phyloP scores from a whole-genome alignment of 2,888 invertebrate species.

The Drosophila barbarae region DNA sequence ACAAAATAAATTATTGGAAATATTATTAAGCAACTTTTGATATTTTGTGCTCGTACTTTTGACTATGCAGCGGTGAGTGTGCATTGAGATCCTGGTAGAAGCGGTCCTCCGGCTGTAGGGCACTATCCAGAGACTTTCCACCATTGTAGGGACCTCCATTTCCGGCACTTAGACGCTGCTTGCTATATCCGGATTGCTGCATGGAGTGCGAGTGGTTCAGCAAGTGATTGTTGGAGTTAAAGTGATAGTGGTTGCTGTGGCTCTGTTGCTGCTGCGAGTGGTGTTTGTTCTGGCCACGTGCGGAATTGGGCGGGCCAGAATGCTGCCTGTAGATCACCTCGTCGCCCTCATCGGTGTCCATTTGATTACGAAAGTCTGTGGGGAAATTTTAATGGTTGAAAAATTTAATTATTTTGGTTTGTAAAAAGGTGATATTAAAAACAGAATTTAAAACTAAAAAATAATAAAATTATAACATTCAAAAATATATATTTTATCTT shows the following conservation, averaged over 20 bases:
- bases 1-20: background rate
- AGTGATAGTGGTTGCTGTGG: slow-evolving; percentile 74
- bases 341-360: slow-evolving; percentile 75
- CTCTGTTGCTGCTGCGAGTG: slow-evolving; percentile 51
- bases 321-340: slow-evolving; percentile 73
- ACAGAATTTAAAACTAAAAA: background rate
- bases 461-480: too few species aligned
- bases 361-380: slow-evolving; percentile 74
- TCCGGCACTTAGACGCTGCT: slow-evolving; percentile 69
- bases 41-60: slow-evolving; percentile 51
- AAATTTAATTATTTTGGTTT: background rate
- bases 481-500: background rate
- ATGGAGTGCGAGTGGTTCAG: slow-evolving; percentile 76
- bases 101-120: slow-evolving; percentile 68
- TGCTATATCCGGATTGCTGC: slow-evolving; percentile 74
- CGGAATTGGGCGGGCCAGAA: slow-evolving; percentile 30
- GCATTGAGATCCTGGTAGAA: slow-evolving; percentile 69
- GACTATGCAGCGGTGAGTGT: slow-evolving; percentile 71
- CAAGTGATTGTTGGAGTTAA: slow-evolving; percentile 76
- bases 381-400: background rate
- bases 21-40: background rate
- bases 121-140: slow-evolving; percentile 74
- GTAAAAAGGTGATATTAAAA: background rate
- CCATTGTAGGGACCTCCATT: slow-evolving; percentile 67
- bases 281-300: slow-evolving; percentile 48